Conservation (phyloP, 2,797 vertebrate genomes). For the Periophthalmus magnuspinnatus region DNA sequence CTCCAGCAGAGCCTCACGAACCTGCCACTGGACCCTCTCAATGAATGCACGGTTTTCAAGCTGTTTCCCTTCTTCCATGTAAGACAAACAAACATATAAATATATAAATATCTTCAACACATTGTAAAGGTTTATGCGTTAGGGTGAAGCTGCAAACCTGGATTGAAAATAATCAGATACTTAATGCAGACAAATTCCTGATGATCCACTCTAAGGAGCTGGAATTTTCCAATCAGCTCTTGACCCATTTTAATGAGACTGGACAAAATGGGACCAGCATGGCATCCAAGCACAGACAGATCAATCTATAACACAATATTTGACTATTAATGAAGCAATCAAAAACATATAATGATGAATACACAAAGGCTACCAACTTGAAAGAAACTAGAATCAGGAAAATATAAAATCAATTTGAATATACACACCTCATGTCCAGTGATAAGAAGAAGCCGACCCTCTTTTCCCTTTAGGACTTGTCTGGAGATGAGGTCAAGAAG, state of each 20-base stretch:
- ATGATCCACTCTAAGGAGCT: slow-evolving; percentile 82
- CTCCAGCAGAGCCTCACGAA: slow-evolving; percentile 85
- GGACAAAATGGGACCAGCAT: slow-evolving; percentile 79
- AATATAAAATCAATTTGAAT: neutral
- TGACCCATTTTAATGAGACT: slow-evolving; percentile 82
- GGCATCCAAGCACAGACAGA: slow-evolving; percentile 67
- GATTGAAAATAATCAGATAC: slow-evolving; percentile 92
- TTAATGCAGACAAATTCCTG: slow-evolving; percentile 90
- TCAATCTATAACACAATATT: slow-evolving; percentile 78
- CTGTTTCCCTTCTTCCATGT: slow-evolving; percentile 83
- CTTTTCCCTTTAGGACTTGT: slow-evolving; percentile 86
- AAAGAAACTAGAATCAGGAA: neutral
- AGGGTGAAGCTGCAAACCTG: slow-evolving; percentile 76
- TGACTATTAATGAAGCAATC: neutral
- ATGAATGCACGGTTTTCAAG: slow-evolving; percentile 85
- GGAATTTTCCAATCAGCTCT: slow-evolving; percentile 82
- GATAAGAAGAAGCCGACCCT: slow-evolving; percentile 85
- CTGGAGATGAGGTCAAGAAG: slow-evolving; percentile 88
- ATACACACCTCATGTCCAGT: slow-evolving; percentile 87
- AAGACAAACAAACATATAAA: neutral
- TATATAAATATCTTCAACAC: neutral
- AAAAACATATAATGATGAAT: neutral
- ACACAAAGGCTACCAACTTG: neutral
- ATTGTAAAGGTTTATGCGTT: neutral
- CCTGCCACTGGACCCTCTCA: slow-evolving; percentile 87